Base-by-base conservation (phyloP, 2,888 invertebrate genomes). In the Elmis aenea region DNA sequence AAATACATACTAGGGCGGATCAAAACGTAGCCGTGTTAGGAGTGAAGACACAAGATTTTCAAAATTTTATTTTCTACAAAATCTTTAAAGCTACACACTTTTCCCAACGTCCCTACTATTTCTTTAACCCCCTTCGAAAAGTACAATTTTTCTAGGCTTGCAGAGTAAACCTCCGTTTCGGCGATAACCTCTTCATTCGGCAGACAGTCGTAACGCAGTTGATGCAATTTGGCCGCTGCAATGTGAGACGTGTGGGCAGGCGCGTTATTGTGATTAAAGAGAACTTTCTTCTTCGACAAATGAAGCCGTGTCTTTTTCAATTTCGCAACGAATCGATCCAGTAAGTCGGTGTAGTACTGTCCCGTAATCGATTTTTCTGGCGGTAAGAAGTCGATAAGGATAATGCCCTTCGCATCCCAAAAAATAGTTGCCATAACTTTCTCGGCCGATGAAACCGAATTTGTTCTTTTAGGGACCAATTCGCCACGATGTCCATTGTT, bases 351-450 rank as follows among this genome's bases (percentile, higher is more conserved):
- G 23, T 50, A 54, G 36, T 54, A 51, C 16, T 43, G 38, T n/a
- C 41, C 45, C 9, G 35, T 57, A 38, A 58, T 52, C 1, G 54
- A 57, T 51, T 46, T 54, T 21, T 53, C 52, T 31, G 58, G 57
- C 45, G 55, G 26, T 14, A 61, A 50, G 40, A 55, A 58, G 31
- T 62, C 58, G 26, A 55, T 55, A 37, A 46, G 44, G 3, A 61
- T 42, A 5, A 59, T 40, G 14, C 54, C 53, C 26, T 46, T 48
- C 6, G 50, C 33, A 57, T 26, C 26, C 33, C 33, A 33, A 33
- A 33, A 33, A 24, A 33, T 18, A 3, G 33, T 26, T 8, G 11
- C 25, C 33, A 31, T 23, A 3, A 31, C 9, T 6, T 33, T 33
- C 13, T 15, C 13, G 15, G 15, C 26, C 8, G 33, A 33, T 12